Base-by-base conservation (phyloP, 1,140 invertebrate genomes). In the Galendromus occidentalis region DNA sequence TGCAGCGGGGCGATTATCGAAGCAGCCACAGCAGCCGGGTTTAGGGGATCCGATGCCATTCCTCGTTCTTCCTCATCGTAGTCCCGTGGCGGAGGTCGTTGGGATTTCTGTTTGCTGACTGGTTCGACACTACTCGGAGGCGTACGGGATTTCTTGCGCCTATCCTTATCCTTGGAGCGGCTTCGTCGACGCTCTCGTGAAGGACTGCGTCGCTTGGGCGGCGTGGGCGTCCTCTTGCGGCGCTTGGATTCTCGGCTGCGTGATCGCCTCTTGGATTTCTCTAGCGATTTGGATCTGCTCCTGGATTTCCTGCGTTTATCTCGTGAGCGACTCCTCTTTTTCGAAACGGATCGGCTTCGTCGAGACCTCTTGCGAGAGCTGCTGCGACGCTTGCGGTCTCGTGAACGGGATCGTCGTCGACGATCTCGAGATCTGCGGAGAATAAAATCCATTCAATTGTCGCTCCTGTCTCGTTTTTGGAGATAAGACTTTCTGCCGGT, bases 61-160 rank as follows among this genome's bases (percentile, higher is more conserved):
- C 20, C 51, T 5, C 51, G 51, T 25, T 59, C 51, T 22, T 59
- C 51, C 9, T 59, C 51, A 59, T 59, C 51, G 20, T 59, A 59
- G 20, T 59, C 51, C 20, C 51, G n/a, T 9, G 51, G 51, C 2
- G 51, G 51, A 20, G 51, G 51, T 20, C 25, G 51, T 9, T 25
- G 51, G 14, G 51, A 22, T 25, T 59, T 59, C 25, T 59, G 51
- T 20, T 33, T 29, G 14, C 22, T 25, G 33, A 4, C 20, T 17
- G 25, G 20, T 29, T 59, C 51, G 51, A 2, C 12, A 59, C n/a
- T n/a, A n/a, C 22, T 33, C 33, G 12, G 22, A 22, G 45, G 18
- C 14, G 45, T 6, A 14, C 45, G 45, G 4, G 25, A 59, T 22
- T 33, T 59, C 33, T 59, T 59, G 14, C 2, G 25, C 2, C 51